phyloP scores from a whole-genome alignment of 2,888 invertebrate genomes.

The Pyrrhia umbra region DNA sequence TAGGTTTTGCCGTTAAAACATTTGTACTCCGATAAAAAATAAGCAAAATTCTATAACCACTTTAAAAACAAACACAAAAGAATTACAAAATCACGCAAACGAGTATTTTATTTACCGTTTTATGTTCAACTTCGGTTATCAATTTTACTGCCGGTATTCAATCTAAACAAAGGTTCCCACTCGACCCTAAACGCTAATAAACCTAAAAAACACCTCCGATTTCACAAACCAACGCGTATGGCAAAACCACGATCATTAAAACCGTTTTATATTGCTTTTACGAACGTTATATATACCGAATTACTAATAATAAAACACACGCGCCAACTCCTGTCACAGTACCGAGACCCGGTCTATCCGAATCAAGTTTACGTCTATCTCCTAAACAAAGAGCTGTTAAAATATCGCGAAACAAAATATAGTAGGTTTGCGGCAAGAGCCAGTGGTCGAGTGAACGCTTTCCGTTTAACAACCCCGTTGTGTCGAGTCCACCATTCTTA shows the following conservation, averaged over 20 bases:
- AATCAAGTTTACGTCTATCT: conserved; percentile 80
- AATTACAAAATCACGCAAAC: conserved; percentile 62
- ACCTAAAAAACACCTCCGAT: conserved; percentile 86
- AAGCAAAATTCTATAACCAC: conserved; percentile 16
- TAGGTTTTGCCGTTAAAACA: not conserved
- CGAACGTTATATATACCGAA: conserved; percentile 82
- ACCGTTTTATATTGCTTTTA: conserved; percentile 78
- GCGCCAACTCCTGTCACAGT: conserved; percentile 80
- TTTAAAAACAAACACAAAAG: conserved; percentile 52
- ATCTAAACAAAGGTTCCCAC: conserved; percentile 86
- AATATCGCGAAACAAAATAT: conserved; percentile 76
- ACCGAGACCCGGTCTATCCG: conserved; percentile 78
- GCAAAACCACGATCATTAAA: conserved; percentile 86
- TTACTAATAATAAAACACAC: conserved; percentile 86
- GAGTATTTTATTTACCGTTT: conserved; percentile 60
- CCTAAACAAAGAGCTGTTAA: conserved; percentile 87
- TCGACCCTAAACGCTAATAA: conserved; percentile 84
- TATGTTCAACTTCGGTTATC: conserved; percentile 67
- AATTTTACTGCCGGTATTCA: conserved; percentile 80
- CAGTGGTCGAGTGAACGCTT: conserved; percentile 86
- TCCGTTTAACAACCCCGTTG: conserved; percentile 87
- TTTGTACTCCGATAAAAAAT: not conserved
- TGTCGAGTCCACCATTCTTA: conserved; percentile 79
- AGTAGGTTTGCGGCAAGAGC: conserved; percentile 81
- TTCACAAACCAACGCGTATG: conserved; percentile 85